Evolutionary conservation across 1,140 invertebrate genomes (phyloP), one percentile per base, ranked within the genome.

Genomic region (Drosophila burlai): DNA sequence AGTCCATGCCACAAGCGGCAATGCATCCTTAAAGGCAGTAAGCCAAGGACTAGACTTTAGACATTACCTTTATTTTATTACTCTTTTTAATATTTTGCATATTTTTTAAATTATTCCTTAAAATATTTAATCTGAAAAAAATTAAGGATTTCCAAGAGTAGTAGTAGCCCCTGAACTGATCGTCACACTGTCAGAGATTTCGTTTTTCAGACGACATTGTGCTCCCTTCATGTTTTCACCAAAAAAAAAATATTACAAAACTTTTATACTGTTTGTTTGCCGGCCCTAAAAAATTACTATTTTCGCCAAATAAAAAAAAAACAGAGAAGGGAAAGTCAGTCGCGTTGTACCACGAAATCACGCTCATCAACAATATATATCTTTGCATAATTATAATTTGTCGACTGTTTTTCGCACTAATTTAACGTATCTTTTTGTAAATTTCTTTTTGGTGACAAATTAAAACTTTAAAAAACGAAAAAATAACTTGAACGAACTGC

Each of bases 261-360:
- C 54, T 57, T 40, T 40, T 57, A 40, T 57, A 57, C 36, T 38
- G 34, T 16, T 38, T 29, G 5, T 55, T 24, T 49, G 52, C 15
- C 54, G 36, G 36, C 21, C 16, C 5, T 50, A 50, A 38, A 38
- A 55, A 38, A 55, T 6, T 16, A 24, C 5, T 52, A 13, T 18
- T 52, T 34, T 34, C 29, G n/a, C 50, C 29, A 38, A 21, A 6
- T 18, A 11, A 18, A 18, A 10, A 21, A 45, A 18, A 10, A 10
- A 36, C 16, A 55, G 36, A 24, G 38, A 40, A 40, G 36, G 36
- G 21, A 40, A 4, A 57, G 36, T 26, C 21, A 5, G 47, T 49
- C 47, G 54, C 54, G 15, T 24, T 55, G 1, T 16, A n/a, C 34
- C 26, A n/a, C 26, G 16, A n/a, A 26, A 49, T 47, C 24, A 47